Percentiles rank a stretch among this genome's conserved stretches.
Evolutionary conservation across 2,888 invertebrate species (phyloP).

Genomic region (Tenthredo scrophulariae): DNA sequence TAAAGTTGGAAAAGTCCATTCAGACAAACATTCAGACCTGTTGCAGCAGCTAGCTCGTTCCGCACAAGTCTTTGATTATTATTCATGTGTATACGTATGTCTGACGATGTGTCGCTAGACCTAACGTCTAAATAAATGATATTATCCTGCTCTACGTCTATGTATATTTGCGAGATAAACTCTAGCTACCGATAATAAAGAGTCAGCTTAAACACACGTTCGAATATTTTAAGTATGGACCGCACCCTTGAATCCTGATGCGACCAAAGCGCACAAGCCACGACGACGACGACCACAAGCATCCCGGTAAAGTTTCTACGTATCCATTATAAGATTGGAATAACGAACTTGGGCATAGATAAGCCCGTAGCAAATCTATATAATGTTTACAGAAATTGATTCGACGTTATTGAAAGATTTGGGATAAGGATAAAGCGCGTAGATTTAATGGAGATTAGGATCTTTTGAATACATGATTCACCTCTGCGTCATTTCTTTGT

Average conservation of each 20-base stretch:
- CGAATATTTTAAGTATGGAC: conserved; percentile 41
- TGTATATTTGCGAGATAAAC: not conserved
- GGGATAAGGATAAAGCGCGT: not conserved
- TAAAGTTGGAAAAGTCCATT: conserved; percentile 52
- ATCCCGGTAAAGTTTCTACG: conserved; percentile 7
- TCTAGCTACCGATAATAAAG: not conserved
- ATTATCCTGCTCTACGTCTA: conserved; percentile 1
- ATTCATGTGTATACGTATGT: not conserved
- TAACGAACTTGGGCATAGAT: not conserved
- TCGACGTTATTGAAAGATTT: not conserved
- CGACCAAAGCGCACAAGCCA: conserved; percentile 42
- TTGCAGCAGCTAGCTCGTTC: conserved; percentile 25
- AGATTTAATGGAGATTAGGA: not conserved
- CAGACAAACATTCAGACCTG: conserved; percentile 34
- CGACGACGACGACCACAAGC: conserved; percentile 37
- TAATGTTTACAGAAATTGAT: not conserved
- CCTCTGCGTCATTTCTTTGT: not conserved
- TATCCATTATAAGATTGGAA: not conserved
- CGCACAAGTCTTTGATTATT: not conserved
- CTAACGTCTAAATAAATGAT: conserved; percentile 7
- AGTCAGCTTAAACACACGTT: conserved; percentile 2
- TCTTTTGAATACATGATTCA: not conserved
- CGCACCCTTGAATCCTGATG: conserved; percentile 53
- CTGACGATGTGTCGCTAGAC: not conserved
- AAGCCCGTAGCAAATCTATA: not conserved